Evolutionary conservation across 2,797 vertebrate genomes (phyloP).

Genomic region (Fundulus diaphanus): DNA sequence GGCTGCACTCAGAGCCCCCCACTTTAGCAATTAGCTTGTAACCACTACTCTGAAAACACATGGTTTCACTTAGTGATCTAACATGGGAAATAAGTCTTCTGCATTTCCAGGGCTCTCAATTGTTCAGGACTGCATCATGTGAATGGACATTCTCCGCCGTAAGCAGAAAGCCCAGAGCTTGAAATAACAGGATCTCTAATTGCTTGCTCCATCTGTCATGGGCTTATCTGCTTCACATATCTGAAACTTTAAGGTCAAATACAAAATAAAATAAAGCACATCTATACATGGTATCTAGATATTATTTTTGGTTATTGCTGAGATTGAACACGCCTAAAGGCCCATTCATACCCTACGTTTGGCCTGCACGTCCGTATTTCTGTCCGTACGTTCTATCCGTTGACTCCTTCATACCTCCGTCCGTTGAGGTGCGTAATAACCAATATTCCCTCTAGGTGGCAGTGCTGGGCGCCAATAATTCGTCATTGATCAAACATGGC

Average conservation of each 20-base stretch:
- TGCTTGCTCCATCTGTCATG: constrained; percentile 47
- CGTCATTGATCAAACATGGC: no score
- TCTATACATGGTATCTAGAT: constrained; percentile 11
- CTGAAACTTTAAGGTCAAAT: constrained; percentile 42
- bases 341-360: no score
- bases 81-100: constrained; percentile 75
- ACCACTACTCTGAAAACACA: constrained; percentile 68
- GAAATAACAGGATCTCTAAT: constrained; percentile 67
- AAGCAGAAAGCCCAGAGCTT: constrained; percentile 50
- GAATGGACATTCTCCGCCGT: constrained; percentile 38
- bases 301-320: constrained; percentile 15
- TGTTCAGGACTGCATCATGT: constrained; percentile 44
- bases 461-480: no score
- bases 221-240: constrained; percentile 40
- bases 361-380: no score
- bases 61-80: constrained; percentile 77
- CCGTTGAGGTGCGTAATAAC: no score
- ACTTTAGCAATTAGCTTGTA: constrained; percentile 73
- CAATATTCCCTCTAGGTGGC: no score
- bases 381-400: no score
- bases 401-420: no score
- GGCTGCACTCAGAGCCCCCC: constrained; percentile 59
- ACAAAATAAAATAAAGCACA: not conserved
- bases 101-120: constrained; percentile 40
- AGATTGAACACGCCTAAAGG: not conserved